A percentile compares a stretch with the other conserved stretches of the same genome.
Conservation (phyloP, 1,140 invertebrate genomes). For the Lepidotrigona ventralis region DNA sequence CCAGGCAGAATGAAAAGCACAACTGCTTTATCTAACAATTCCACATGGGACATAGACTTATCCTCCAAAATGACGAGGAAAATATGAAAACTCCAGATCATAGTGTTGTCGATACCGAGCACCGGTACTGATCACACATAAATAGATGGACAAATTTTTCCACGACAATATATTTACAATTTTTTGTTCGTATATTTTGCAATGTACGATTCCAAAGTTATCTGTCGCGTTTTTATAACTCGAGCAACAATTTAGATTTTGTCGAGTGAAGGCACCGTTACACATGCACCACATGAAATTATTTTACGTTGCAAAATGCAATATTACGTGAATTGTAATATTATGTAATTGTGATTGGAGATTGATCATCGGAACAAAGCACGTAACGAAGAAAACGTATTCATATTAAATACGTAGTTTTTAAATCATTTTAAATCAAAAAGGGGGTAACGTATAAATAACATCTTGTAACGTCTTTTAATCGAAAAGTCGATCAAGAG, state of each 20-base stretch:
- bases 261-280: slow-evolving; percentile 31
- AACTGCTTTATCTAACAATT: slow-evolving; percentile 53
- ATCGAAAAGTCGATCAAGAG: slow-evolving; percentile 44
- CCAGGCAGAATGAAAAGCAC: slow-evolving; percentile 60
- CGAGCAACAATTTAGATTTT: slow-evolving; percentile 48
- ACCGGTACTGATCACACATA: slow-evolving; percentile 50
- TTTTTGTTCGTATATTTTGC: slow-evolving; percentile 37
- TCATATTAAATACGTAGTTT: slow-evolving; percentile 48
- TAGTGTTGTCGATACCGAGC: slow-evolving; percentile 52
- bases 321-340: slow-evolving; percentile 28
- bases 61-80: slow-evolving; percentile 61
- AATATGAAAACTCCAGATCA: slow-evolving; percentile 51
- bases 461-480: slow-evolving; percentile 55
- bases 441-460: slow-evolving; percentile 45
- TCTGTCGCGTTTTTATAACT: slow-evolving; percentile 47
- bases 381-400: slow-evolving; percentile 55
- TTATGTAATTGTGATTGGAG: slow-evolving; percentile 17
- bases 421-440: slow-evolving; percentile 36
- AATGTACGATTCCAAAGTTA: slow-evolving; percentile 44
- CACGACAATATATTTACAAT: slow-evolving; percentile 47
- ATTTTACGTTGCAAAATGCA: slow-evolving; percentile 25
- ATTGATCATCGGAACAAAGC: slow-evolving; percentile 25
- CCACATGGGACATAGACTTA: slow-evolving; percentile 61
- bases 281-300: slow-evolving; percentile 35
- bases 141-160: slow-evolving; percentile 55